A percentile compares a stretch with the other conserved stretches of the same genome.
phyloP scores from a whole-genome alignment of 2,797 vertebrate genomes.

The Sebastes hubbsi region DNA sequence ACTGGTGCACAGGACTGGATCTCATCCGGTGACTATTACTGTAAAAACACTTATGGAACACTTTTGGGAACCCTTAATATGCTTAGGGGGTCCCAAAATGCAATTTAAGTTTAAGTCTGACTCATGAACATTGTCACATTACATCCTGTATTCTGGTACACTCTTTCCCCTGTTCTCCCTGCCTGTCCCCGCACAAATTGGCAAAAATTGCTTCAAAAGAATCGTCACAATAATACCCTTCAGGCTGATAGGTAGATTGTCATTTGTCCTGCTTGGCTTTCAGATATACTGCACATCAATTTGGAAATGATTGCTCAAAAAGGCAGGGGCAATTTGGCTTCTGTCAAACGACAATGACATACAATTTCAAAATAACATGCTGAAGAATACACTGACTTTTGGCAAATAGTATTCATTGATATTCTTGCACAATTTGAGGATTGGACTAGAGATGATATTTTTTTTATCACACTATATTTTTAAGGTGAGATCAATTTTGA shows the following conservation, averaged over 20 bases:
- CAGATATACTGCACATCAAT: constrained; percentile 5
- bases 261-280: constrained; percentile 7
- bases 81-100: constrained; percentile 23
- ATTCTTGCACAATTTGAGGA: background rate
- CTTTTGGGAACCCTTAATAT: constrained; percentile 34
- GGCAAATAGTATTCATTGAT: background rate
- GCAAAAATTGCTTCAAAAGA: constrained; percentile 21
- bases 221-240: constrained; percentile 8
- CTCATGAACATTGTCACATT: constrained; percentile 9
- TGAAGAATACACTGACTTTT: background rate
- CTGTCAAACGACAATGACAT: background rate
- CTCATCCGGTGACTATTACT: background rate
- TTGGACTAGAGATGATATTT: background rate
- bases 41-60: constrained; percentile 32
- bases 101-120: constrained; percentile 38
- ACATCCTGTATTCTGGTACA: background rate
- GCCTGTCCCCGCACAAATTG: background rate
- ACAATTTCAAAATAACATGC: background rate
- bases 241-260: constrained; percentile 31
- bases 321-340: constrained; percentile 3
- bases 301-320: constrained; percentile 11
- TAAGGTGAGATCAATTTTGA: background rate
- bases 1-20: background rate
- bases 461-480: background rate
- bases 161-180: background rate